Evolutionary conservation across 2,888 invertebrate species (phyloP).

Genomic region (Drosophila fungiperda): DNA sequence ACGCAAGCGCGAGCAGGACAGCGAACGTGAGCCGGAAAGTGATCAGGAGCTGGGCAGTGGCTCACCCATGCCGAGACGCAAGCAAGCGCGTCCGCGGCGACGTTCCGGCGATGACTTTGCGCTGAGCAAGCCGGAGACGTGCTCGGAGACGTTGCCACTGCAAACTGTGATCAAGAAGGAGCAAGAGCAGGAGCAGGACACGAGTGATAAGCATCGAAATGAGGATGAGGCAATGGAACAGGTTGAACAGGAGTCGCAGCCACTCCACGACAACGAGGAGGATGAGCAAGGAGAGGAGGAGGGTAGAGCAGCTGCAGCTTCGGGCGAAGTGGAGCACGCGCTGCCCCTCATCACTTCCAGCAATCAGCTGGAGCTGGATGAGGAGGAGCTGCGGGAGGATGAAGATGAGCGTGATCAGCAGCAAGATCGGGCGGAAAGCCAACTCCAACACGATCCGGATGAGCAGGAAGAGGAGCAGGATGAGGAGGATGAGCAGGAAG

Average conservation of each 20-base stretch:
- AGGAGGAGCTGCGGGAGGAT: slow-evolving; percentile 32
- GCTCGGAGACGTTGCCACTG: slow-evolving; percentile 67
- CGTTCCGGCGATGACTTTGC: slow-evolving; percentile 91
- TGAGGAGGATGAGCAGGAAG: slow-evolving; percentile 21
- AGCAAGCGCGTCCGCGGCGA: slow-evolving; percentile 93
- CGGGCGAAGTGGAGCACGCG: slow-evolving; percentile 9
- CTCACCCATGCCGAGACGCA: slow-evolving; percentile 93
- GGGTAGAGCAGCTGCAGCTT: slow-evolving; percentile 16
- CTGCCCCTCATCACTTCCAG: slow-evolving; percentile 8
- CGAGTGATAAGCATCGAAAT: slow-evolving; percentile 29
- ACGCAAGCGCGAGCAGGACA: slow-evolving; percentile 77
- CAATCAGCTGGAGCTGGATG: slow-evolving; percentile 34
- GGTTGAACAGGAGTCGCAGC: slow-evolving; percentile 41
- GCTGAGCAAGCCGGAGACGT: slow-evolving; percentile 82
- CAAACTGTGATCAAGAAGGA: slow-evolving; percentile 84
- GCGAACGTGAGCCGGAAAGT: slow-evolving; percentile 83
- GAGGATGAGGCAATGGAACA: slow-evolving; percentile 34
- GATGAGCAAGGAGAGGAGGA: slow-evolving; percentile 2
- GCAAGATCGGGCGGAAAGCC: slow-evolving; percentile 9
- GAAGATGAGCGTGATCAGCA: slow-evolving; percentile 42
- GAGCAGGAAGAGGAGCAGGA: slow-evolving; percentile 29
- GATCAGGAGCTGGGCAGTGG: slow-evolving; percentile 85
- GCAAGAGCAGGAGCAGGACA: slow-evolving; percentile 81
- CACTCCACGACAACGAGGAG: slow-evolving; percentile 1
- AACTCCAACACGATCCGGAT: neutral